Evolutionary conservation across 2,797 vertebrate species (phyloP).

Genomic region (Alcedo quadribrachys): DNA sequence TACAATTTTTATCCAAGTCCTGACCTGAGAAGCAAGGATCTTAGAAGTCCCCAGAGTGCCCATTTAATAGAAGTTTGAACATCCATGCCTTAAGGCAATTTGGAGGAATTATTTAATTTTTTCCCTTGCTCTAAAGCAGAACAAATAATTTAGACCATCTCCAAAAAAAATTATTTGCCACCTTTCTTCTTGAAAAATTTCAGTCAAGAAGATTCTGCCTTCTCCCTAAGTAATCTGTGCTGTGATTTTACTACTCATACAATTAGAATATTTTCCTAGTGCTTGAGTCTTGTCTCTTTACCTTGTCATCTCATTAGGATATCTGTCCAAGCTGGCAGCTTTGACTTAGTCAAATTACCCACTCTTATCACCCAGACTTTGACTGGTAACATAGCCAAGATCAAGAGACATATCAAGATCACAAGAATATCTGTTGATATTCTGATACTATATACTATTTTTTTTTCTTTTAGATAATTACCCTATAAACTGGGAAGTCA

Average conservation of each 20-base stretch:
- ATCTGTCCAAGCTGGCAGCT: neutral
- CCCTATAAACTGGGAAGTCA: neutral
- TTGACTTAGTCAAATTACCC: neutral
- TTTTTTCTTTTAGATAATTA: neutral
- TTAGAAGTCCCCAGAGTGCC: neutral
- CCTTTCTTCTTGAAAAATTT: neutral
- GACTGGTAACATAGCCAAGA: neutral
- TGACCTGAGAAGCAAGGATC: neutral
- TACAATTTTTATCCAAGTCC: neutral
- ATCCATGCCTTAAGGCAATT: fast-evolving
- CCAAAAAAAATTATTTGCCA: neutral
- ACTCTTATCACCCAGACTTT: neutral
- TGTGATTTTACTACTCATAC: neutral
- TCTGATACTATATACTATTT: neutral
- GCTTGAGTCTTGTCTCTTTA: neutral
- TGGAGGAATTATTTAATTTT: neutral
- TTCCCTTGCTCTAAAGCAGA: neutral
- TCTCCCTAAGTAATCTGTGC: neutral
- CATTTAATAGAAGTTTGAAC: neutral
- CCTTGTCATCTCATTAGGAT: neutral
- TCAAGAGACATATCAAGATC: neutral
- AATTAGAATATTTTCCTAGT: neutral
- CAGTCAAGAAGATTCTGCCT: neutral
- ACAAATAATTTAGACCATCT: neutral
- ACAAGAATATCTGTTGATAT: neutral